Conservation (phyloP, 1,140 invertebrate genomes). For the Paralvinella palmiformis region DNA sequence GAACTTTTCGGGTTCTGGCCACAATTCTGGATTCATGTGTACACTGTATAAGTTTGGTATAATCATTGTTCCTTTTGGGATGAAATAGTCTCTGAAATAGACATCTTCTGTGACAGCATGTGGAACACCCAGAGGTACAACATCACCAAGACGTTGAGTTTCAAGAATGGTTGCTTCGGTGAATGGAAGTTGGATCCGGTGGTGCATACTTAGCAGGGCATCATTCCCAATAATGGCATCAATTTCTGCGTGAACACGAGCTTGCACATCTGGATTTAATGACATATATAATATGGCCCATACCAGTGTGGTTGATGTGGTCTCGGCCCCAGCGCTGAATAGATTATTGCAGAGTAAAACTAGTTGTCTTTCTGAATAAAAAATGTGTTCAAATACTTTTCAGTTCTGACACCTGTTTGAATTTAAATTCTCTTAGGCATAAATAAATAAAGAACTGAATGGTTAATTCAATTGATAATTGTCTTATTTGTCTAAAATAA, state of each 20-base stretch:
- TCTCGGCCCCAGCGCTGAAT: constrained; percentile 6
- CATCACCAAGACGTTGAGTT: background rate
- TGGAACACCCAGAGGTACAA: background rate
- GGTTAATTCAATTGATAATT: too few relatives aligned
- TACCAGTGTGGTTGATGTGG: background rate
- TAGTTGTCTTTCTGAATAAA: too few relatives aligned
- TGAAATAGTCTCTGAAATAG: background rate
- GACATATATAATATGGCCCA: background rate
- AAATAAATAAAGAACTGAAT: too few relatives aligned
- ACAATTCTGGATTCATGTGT: constrained; percentile 67
- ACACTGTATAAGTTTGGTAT: constrained; percentile 9
- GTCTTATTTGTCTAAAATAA: too few relatives aligned
- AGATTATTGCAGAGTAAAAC: too few relatives aligned
- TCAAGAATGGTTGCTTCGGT: constrained; percentile 1
- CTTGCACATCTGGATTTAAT: constrained; percentile 1
- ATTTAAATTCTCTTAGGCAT: too few relatives aligned
- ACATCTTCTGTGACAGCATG: background rate
- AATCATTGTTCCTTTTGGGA: constrained; percentile 9
- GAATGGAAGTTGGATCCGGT: background rate
- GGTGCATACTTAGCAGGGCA: background rate
- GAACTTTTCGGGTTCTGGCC: constrained; percentile 66
- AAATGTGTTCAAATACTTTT: too few relatives aligned
- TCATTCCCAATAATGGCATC: background rate
- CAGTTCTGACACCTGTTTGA: too few relatives aligned
- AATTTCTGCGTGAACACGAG: background rate